Conservation (phyloP, 1,140 invertebrate species). For the Drosophila carrolli region DNA sequence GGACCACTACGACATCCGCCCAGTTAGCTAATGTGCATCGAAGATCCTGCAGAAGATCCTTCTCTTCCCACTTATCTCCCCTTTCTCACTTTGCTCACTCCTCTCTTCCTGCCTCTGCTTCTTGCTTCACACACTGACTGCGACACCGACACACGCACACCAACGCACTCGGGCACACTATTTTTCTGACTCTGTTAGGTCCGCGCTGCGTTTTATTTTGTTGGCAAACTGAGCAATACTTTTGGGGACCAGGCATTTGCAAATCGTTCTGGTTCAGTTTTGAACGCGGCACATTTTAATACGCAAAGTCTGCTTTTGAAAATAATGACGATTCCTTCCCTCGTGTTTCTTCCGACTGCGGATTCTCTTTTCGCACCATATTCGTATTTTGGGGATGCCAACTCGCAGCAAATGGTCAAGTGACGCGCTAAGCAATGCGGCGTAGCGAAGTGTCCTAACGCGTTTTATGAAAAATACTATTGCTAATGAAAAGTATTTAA, state of each 20-base stretch:
- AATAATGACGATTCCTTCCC: conserved; percentile 76
- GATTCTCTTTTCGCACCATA: conserved; percentile 35
- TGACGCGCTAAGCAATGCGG: conserved; percentile 13
- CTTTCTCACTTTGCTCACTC: conserved; percentile 21
- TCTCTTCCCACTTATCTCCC: conserved; percentile 53
- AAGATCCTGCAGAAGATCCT: conserved; percentile 48
- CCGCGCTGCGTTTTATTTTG: conserved; percentile 10
- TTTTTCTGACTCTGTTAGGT: conserved; percentile 39
- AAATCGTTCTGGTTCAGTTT: conserved; percentile 30
- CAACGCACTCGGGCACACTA: conserved; percentile 64
- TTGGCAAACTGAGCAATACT: conserved; percentile 26
- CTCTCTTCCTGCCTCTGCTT: conserved; percentile 41
- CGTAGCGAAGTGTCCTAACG: conserved; percentile 3
- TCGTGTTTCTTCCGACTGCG: conserved; percentile 77
- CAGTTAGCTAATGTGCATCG: conserved; percentile 57
- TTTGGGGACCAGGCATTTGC: not conserved
- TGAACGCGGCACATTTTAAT: conserved; percentile 38
- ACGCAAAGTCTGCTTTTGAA: conserved; percentile 43
- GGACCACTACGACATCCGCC: conserved; percentile 16
- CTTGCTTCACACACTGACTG: conserved; percentile 66
- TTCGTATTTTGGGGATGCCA: conserved; percentile 23
- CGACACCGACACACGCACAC: conserved; percentile 72
- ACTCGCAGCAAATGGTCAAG: not conserved
- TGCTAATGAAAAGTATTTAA: not conserved
- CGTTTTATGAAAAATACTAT: not conserved